Evolutionary conservation across 2,113 vertebrate species (phyloP), one percentile per base, ranked within the genome.

Genomic region (Ursus arctos): DNA sequence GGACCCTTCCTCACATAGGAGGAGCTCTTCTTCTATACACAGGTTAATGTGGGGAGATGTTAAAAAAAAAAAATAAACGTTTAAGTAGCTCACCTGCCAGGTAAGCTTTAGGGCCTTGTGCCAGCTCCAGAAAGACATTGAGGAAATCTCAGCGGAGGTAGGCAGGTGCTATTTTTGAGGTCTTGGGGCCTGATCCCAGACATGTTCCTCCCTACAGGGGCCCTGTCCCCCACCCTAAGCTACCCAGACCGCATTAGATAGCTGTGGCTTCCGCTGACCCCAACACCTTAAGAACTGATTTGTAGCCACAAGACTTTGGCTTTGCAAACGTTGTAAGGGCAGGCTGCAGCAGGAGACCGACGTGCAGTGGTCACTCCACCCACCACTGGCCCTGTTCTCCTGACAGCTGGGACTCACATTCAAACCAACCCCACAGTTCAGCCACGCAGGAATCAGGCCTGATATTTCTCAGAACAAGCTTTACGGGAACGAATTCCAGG

Each of bases 401-500:
- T 6, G 81, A 94, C 85, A 83, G 86, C 90, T 94, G 74, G 87
- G 67, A 83, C 28, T 28, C 47, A 67, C 83, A 92, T 40, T 93
- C 49, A 83, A 2, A 63, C 67, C 6, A 36, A 65, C 22, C 43
- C 80, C 6, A 13, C 26, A n/a, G 84, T 28, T 93, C 77, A 93
- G 93, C 80, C 63, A 51, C 4, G 21, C 0, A 0, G 90, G 94
- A 91, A 96, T 24, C 18, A 84, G 87, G 18, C 93, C 67, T 36
- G 67, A 51, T 7, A 51, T 3, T 94, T 93, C 87, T 96, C 77
- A 91, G 79, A 76, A 63, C 74, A 87, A 82, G 92, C 63, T 96
- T 96, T 67, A 79, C 21, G 90, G 83, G 63, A 86, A 86, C 36
- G 74, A 95, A 96, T 94, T 96, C 87, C 86, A 96, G 95, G 86